These are phyloP conservation scores for Xylota segnis DNA, from an alignment of 2,888 invertebrate genomes.

Conservation along the genomic window DNA sequence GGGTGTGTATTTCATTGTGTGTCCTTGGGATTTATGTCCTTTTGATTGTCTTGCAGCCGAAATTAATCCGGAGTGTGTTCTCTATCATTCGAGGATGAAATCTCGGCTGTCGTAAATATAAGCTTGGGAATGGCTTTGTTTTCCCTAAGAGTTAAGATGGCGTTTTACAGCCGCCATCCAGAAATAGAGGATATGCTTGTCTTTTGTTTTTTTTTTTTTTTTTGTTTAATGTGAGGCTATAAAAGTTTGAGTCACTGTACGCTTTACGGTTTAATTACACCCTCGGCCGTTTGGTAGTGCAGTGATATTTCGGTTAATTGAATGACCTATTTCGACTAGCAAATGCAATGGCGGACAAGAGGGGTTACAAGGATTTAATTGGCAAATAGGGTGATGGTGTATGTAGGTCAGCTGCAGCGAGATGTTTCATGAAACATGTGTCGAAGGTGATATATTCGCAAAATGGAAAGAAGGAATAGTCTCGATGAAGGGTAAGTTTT, in stretches of 20 bases:
- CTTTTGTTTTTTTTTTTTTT: neutral
- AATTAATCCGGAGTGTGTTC: conserved; percentile 48
- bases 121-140: conserved; percentile 30
- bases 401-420: neutral
- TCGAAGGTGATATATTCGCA: neutral
- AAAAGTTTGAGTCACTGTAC: conserved; percentile 48
- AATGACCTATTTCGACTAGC: conserved; percentile 39
- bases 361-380: conserved; percentile 43
- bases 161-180: conserved; percentile 52
- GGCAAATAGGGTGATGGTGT: conserved; percentile 7
- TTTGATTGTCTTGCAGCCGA: conserved; percentile 64
- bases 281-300: conserved; percentile 10
- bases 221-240: conserved; percentile 51
- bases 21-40: conserved; percentile 55
- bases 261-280: conserved; percentile 54
- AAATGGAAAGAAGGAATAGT: too few species aligned
- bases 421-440: neutral
- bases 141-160: conserved; percentile 28
- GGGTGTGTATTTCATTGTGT: conserved; percentile 18
- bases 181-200: neutral
- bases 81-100: conserved; percentile 41
- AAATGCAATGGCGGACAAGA: conserved; percentile 6
- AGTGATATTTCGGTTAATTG: conserved; percentile 44
- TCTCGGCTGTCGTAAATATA: conserved; percentile 59
- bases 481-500: too few species aligned